Evolutionary conservation across 2,888 invertebrate genomes (phyloP).

Genomic region (Lutraria lutraria): DNA sequence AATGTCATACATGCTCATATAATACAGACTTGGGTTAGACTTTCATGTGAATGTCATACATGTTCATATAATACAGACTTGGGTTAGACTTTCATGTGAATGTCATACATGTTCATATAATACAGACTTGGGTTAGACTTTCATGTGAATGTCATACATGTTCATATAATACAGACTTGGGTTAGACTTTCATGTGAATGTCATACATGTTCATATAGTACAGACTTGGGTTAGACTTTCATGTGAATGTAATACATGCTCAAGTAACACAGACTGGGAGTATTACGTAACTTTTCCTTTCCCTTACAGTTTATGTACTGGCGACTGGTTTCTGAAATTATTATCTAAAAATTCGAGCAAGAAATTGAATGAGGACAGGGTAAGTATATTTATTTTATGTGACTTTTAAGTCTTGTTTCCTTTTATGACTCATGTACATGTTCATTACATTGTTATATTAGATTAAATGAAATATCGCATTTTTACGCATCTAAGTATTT

Average conservation of each 20-base stretch:
- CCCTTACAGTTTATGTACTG: constrained; percentile 79
- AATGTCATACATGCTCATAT: neutral
- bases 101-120: neutral
- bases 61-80: neutral
- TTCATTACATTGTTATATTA: too few species aligned
- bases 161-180: neutral
- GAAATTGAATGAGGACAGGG: constrained; percentile 52
- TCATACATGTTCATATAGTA: neutral
- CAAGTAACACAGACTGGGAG: neutral
- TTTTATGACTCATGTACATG: neutral
- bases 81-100: neutral
- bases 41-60: too few species aligned
- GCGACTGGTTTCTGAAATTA: constrained; percentile 79
- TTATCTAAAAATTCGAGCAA: constrained; percentile 73
- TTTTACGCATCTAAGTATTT: too few species aligned
- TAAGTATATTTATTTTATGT: constrained; percentile 54
- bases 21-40: too few species aligned
- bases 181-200: neutral
- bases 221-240: too few species aligned
- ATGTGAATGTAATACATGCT: neutral
- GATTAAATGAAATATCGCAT: too few species aligned
- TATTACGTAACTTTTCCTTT: neutral
- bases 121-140: too few species aligned
- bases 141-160: neutral
- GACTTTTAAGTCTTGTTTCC: neutral